phyloP scores from a whole-genome alignment of 2,113 vertebrate genomes.

The Clarias batrachus region DNA sequence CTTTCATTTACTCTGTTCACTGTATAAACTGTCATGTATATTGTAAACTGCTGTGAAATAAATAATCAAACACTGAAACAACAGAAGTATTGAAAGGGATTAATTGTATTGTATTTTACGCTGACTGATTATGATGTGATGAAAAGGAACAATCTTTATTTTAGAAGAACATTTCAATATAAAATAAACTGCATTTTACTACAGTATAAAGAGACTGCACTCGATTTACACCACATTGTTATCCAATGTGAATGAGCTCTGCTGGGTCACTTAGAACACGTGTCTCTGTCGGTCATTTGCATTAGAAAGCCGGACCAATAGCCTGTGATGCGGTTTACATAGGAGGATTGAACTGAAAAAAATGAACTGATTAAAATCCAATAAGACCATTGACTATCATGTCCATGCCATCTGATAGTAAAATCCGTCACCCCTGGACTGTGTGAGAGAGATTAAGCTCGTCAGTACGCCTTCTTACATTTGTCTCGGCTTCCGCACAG shows the following conservation, averaged over 20 bases:
- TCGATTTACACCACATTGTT: neutral
- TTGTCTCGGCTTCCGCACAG: neutral
- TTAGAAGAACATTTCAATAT: neutral
- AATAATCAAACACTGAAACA: neutral
- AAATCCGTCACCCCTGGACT: neutral
- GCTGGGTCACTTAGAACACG: neutral
- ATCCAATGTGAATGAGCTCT: neutral
- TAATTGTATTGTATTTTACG: neutral
- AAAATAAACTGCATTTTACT: neutral
- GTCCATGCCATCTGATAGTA: neutral
- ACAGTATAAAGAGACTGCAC: neutral
- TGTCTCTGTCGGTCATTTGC: neutral
- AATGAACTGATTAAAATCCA: neutral
- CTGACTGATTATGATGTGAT: neutral
- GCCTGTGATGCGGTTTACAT: neutral
- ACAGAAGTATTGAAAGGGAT: neutral
- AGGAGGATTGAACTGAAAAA: neutral
- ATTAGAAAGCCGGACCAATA: neutral
- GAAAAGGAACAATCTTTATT: neutral
- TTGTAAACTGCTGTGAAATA: neutral
- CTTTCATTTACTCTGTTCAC: neutral
- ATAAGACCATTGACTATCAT: neutral
- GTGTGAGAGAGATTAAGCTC: neutral
- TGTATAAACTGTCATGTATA: neutral
- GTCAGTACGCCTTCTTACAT: neutral